A percentile compares a stretch with the other conserved stretches of the same genome.
phyloP scores from a whole-genome alignment of 64 coral and sea anemone species.

The Platygyra sinensis region DNA sequence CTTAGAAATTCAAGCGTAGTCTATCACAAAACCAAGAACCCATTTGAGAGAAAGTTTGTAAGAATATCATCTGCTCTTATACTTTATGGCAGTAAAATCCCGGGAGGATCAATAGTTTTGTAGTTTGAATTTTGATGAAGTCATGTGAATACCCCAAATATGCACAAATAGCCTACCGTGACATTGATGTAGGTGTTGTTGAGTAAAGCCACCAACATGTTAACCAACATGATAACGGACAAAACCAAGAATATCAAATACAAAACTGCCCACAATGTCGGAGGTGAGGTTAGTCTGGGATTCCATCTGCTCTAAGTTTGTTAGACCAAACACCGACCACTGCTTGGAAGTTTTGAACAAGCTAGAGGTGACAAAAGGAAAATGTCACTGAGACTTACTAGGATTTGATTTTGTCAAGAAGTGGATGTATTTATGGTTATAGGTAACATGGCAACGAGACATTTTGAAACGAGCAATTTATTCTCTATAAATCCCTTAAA shows the following conservation, averaged over 20 bases:
- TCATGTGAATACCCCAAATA: background rate
- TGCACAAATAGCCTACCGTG: background rate
- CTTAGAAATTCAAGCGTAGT: too few species aligned
- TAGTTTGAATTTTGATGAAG: too few species aligned
- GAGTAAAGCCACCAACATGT: constrained; percentile 53
- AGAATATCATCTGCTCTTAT: too few species aligned
- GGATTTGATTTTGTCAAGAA: background rate
- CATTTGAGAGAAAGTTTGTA: too few species aligned
- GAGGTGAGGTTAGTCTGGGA: background rate
- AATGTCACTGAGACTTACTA: background rate
- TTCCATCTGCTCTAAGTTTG: background rate
- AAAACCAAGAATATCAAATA: constrained; percentile 44
- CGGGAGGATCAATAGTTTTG: too few species aligned
- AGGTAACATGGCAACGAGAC: too few species aligned
- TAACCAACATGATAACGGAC: constrained; percentile 50
- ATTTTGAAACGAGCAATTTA: too few species aligned
- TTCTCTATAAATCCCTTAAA: too few species aligned
- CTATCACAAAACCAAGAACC: too few species aligned
- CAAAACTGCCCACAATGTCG: background rate
- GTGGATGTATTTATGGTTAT: too few species aligned
- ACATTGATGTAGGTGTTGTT: constrained; percentile 22
- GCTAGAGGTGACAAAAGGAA: background rate
- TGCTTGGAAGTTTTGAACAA: background rate
- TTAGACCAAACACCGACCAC: constrained; percentile 50
- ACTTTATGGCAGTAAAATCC: too few species aligned